Conservation (phyloP, 2,888 invertebrate species). For the Microdon myrmicae region DNA sequence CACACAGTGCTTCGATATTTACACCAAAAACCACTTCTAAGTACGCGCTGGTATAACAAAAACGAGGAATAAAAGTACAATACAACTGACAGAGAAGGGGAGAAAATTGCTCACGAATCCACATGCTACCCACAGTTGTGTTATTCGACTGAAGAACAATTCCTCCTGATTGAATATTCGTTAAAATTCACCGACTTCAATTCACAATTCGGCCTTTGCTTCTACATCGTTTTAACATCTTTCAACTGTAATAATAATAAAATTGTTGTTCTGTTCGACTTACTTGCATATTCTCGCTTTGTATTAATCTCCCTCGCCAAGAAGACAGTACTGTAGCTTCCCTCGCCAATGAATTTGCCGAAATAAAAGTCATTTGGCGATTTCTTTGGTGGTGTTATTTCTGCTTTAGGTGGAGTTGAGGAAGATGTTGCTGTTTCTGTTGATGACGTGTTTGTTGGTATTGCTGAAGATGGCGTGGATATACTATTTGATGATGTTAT, state of each 20-base stretch:
- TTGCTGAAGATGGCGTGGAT: constrained; percentile 31
- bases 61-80: too few species aligned
- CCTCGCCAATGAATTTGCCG: constrained; percentile 95
- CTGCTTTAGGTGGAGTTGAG: constrained; percentile 48
- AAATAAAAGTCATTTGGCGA: constrained; percentile 90
- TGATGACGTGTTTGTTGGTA: constrained; percentile 51
- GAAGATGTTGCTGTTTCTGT: constrained; percentile 46
- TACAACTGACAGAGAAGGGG: too few species aligned
- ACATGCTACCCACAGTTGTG: constrained; percentile 9
- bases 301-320: constrained; percentile 91
- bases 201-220: neutral
- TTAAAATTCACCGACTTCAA: too few species aligned
- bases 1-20: too few species aligned
- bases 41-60: too few species aligned
- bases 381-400: constrained; percentile 59
- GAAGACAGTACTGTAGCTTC: constrained; percentile 96
- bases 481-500: constrained; percentile 24
- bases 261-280: constrained; percentile 66
- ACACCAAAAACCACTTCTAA: too few species aligned
- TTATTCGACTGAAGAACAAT: neutral
- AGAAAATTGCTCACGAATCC: too few species aligned
- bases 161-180: too few species aligned
- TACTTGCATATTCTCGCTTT: constrained; percentile 93
- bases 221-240: constrained; percentile 1
- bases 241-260: too few species aligned